phyloP scores from a whole-genome alignment of 2,113 vertebrate genomes.

The Taurulus bubalis region DNA sequence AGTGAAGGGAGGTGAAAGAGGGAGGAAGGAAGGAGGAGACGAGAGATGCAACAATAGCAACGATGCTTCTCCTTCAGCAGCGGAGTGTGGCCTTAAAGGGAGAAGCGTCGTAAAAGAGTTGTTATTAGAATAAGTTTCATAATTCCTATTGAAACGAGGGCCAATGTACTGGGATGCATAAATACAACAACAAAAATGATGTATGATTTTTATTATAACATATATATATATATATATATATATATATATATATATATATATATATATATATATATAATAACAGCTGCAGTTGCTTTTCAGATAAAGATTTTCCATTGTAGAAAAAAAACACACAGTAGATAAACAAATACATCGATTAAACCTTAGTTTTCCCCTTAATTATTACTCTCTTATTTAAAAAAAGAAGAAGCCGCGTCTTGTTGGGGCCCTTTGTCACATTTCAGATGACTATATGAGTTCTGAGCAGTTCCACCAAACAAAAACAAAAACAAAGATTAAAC shows the following conservation, averaged over 20 bases:
- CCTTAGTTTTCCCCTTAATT: background rate
- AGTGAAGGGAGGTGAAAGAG: slow-evolving; percentile 45
- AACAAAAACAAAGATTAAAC: background rate
- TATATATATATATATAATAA: background rate
- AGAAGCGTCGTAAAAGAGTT: slow-evolving; percentile 17
- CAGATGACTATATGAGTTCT: background rate
- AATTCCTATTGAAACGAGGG: background rate
- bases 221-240: background rate
- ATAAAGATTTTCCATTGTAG: background rate
- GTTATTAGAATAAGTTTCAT: background rate
- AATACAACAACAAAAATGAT: background rate
- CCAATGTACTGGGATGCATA: background rate
- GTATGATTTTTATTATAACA: background rate
- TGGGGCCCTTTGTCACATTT: too few relatives aligned
- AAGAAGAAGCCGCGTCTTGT: background rate
- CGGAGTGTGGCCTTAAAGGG: slow-evolving; percentile 61
- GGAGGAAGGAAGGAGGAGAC: slow-evolving; percentile 63
- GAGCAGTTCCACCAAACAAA: background rate
- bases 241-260: too few relatives aligned
- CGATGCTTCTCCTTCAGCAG: slow-evolving; percentile 48
- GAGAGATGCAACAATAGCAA: slow-evolving; percentile 48
- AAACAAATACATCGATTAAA: background rate
- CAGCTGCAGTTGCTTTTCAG: background rate
- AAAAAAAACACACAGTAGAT: background rate
- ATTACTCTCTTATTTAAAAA: background rate